Evolutionary conservation across 2,113 vertebrate species (phyloP), one percentile per base, ranked within the genome.

Genomic region (Prionailurus viverrinus): DNA sequence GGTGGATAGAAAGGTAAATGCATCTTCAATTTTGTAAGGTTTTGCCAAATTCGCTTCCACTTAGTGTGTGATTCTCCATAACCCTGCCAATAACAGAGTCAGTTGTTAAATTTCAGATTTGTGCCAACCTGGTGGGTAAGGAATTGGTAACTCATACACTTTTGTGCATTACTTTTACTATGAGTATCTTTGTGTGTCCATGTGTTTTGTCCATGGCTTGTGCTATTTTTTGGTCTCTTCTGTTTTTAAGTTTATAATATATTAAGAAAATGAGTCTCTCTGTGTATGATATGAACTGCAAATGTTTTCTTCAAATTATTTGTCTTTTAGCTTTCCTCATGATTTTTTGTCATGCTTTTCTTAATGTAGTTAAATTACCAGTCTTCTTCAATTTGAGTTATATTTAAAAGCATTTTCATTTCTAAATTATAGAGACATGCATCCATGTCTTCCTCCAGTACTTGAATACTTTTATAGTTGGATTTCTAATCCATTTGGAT

Each of bases 341-440:
- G 7, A n/a, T 53, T 65, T 92, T 87, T 45, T 69, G 33, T 69
- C 48, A 95, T 89, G 25, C 14, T 45, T 88, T 87, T 97, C 63
- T 78, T 36, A 95, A 93, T 73, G 16, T 36, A 73, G 36, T 68
- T 25, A 93, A 87, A 74, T 41, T 73, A 63, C 23, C 48, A 69
- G 23, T 68, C 36, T 91, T 87, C 19, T 91, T 33, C 41, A 41
- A 66, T 55, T 87, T 58, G 63, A 78, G 3, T 69, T 78, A 58
- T 29, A 66, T 53, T 68, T 61, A 41, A 66, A 94, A 63, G 25
- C 6, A 1, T 74, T 95, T 73, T 23, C 14, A 11, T 61, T 69
- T 14, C 65, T 16, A 84, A 79, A 36, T 85, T 51, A 76, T 58
- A 66, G 21, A 89, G 31, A 63, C 13, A 33, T 7, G 2, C 10